Evolutionary conservation across 2,797 vertebrate genomes (phyloP), one percentile per base, ranked within the genome.

Genomic region (Sebastes umbrosus): DNA sequence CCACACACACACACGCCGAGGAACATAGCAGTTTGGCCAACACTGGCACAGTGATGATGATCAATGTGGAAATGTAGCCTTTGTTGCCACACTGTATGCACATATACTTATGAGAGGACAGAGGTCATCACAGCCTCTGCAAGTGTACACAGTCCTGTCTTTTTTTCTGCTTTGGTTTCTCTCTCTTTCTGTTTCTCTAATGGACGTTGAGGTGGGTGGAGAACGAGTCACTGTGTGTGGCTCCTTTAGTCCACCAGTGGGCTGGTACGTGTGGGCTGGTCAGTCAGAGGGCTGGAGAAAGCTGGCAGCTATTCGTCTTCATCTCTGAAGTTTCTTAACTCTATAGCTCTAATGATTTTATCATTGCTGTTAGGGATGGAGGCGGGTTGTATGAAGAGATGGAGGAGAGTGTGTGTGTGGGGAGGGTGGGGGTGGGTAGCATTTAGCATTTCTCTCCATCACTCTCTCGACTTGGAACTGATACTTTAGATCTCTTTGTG

Each of bases 401-500:
- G 29, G 60, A 79, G 76, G 69, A 65, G 73, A 20, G 69, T 55
- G 52, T 74, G 50, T 71, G 55, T 63, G 50, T 46, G 67, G 69
- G 68, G 82, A 60, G 20, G 52, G 18, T 1, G 52, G 25, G 67
- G 62, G 69, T 5, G 36, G 72, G 83, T 81, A 86, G 68, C 74
- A 59, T 82, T 91, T 91, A 83, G 86, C 83, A 86, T 94, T 90
- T 89, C 93, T 93, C 90, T 91, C 85, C 91, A 87, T 85, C 88
- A 86, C 86, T 89, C 72, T 92, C 83, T 91, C 71, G 71, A 93
- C 77, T 92, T 95, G 93, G 91, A 95, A 92, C 86, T 90, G 89
- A 94, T 94, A 92, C 92, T 93, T 94, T 87, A 95, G 88, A 88
- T 94, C 83, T 85, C 87, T 94, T 87, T 90, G 80, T 94, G 85